A percentile compares a stretch with the other conserved stretches of the same genome.
Evolutionary conservation across 23 tunicate species (phyloP).

Genomic region (Corella eumyota): DNA sequence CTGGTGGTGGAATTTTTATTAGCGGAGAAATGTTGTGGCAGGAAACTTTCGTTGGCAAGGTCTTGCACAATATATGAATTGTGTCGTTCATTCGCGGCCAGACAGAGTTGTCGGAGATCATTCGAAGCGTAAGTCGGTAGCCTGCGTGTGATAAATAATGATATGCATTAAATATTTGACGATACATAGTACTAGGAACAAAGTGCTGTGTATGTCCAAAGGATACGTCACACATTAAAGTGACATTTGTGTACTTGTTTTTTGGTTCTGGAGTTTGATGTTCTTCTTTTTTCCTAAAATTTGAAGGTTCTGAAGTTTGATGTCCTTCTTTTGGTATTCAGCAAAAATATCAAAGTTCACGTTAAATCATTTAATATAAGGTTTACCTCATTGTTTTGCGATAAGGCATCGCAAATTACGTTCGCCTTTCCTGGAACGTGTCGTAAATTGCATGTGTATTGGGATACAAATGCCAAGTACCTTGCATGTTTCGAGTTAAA

Average conservation of each 20-base stretch:
- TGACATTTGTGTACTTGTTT: neutral
- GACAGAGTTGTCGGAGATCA: neutral
- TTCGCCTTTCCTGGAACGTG: neutral
- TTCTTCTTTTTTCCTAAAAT: neutral
- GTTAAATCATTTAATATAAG: neutral
- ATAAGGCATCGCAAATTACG: neutral
- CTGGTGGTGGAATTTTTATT: neutral
- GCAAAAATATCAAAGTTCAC: neutral
- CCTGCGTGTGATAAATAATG: constrained; percentile 5
- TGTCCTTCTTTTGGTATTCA: neutral
- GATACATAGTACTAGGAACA: neutral
- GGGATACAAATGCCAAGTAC: constrained; percentile 3
- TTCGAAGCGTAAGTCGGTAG: neutral
- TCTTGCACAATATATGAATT: neutral
- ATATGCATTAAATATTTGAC: neutral
- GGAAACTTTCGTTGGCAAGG: neutral
- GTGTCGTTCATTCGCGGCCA: neutral
- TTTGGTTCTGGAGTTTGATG: neutral
- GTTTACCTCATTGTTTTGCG: neutral
- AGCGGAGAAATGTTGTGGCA: constrained; percentile 7
- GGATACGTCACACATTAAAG: neutral
- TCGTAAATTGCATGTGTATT: neutral
- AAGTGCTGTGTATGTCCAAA: neutral
- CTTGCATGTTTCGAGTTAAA: neutral
- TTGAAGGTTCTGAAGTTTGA: neutral